phyloP scores from a whole-genome alignment of 2,113 vertebrate species.

The Onychostruthus taczanowskii region DNA sequence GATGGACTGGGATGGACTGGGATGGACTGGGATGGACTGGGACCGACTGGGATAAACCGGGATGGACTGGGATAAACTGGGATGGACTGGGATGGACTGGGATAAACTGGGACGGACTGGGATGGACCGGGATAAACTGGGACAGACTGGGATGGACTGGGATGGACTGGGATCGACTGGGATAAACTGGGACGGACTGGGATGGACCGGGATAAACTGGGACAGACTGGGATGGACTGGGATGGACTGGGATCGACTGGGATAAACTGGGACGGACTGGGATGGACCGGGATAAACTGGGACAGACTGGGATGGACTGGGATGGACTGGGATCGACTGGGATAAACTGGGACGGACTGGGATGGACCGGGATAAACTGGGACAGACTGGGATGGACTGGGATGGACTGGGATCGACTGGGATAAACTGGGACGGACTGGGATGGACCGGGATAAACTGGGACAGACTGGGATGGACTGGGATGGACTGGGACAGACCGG shows the following conservation, averaged over 20 bases:
- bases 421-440: not conserved
- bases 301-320: not conserved
- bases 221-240: no score
- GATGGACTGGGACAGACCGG: no score
- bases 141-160: not conserved
- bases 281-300: not conserved
- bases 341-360: no score
- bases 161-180: not conserved
- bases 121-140: not conserved
- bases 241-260: not conserved
- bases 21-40: no score
- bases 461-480: no score
- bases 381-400: not conserved
- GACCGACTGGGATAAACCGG: not conserved
- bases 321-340: no score
- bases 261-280: not conserved
- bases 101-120: no score
- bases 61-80: not conserved
- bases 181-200: not conserved
- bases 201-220: no score
- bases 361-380: not conserved
- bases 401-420: not conserved
- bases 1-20: no score
- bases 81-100: not conserved
- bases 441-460: no score